Evolutionary conservation across 2,797 vertebrate species (phyloP), one percentile per base, ranked within the genome.

Genomic region (Pangasius macronema): DNA sequence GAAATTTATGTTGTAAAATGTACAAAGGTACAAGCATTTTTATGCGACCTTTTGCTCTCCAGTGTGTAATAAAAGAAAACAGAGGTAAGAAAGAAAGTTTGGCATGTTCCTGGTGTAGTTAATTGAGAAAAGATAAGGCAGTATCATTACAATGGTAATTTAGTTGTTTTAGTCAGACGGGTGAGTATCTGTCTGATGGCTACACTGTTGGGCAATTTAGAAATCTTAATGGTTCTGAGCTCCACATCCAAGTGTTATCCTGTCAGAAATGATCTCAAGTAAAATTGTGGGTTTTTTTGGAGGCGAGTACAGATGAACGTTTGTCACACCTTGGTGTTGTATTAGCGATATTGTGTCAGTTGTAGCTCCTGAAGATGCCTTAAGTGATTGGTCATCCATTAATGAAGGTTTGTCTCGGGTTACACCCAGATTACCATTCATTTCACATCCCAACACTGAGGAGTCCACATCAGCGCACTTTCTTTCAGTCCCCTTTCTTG

Each of bases 271-370:
- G 2, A 1, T 81, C 55, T 27, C 33, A 13, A 39, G 20, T 27
- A 3, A 59, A 81, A 27, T 51, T 22, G 5, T 27, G 46, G 1
- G 1, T 46, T 22, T 27, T n/a, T 27, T 53, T 53, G 7, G 49
- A 53, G 33, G 39, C 13, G 5, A 67, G 27, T 49, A 10, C 42
- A 10, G 7, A 24, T 51, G 13, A 61, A 20, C 42, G 7, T 65
- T 51, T 16, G 30, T 79, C 51, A 36, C 79, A 42, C 68, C 42
- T 86, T 20, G 22, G 57, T 65, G 83, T 39, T 65, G 30, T 49
- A 85, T 90, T 89, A 88, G 89, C 33, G 36, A 36, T 13, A 16
- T 11, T 27, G 27, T 79, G 76, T 85, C 63, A 63, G 70, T 22
- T 22, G 70, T 61, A 59, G 72, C 49, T 22, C 27, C 1, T 46